Conservation (phyloP, 2,113 vertebrate species). For the Excalfactoria chinensis region DNA sequence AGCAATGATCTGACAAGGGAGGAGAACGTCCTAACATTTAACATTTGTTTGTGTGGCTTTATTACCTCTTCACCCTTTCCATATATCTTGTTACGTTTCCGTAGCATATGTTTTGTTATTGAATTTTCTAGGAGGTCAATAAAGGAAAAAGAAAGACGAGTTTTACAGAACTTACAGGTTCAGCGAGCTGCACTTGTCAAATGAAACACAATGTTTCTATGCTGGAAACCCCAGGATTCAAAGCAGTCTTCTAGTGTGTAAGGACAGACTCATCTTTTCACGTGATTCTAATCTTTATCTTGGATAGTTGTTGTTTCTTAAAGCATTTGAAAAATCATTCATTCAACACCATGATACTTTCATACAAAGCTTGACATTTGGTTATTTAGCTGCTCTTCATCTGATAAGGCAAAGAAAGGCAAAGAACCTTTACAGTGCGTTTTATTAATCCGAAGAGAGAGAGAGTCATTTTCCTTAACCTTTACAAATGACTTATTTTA, state of each 20-base stretch:
- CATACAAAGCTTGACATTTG: constrained; percentile 46
- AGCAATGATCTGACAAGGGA: neutral
- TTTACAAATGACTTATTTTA: constrained; percentile 51
- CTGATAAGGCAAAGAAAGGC: constrained; percentile 41
- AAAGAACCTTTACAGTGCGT: constrained; percentile 19
- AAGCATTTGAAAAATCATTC: neutral
- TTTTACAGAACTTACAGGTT: neutral
- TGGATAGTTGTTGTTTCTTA: neutral
- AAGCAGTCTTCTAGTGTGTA: neutral
- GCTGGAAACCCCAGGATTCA: neutral
- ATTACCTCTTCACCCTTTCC: neutral
- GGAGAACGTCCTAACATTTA: neutral
- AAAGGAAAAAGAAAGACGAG: neutral
- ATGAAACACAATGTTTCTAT: neutral
- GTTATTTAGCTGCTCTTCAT: constrained; percentile 27
- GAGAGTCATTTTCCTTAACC: constrained; percentile 48
- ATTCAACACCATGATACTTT: neutral
- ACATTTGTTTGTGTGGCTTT: neutral
- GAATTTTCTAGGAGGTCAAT: neutral
- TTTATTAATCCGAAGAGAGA: constrained; percentile 33
- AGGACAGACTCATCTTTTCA: neutral
- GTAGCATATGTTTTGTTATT: neutral
- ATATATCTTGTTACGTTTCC: neutral
- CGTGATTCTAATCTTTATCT: neutral
- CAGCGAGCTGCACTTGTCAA: neutral